Conservation (phyloP, 2,888 invertebrate genomes). For the Cynaeus angustus region DNA sequence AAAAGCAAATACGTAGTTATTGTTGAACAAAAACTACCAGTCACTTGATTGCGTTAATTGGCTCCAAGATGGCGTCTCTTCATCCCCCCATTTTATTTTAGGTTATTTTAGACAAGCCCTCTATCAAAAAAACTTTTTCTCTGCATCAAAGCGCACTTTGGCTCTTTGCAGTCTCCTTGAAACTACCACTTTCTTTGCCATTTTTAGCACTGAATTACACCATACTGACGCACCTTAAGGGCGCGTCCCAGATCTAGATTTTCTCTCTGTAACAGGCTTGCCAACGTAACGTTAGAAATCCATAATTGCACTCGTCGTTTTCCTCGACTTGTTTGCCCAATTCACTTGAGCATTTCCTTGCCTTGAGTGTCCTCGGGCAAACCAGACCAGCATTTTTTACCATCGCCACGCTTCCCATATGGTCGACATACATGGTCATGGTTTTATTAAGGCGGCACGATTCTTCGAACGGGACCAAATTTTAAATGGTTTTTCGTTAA, state of each 20-base stretch:
- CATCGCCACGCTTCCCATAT: constrained; percentile 8
- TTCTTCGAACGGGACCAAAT: constrained; percentile 6
- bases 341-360: constrained; percentile 1
- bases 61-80: too few relatives aligned
- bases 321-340: constrained; percentile 8
- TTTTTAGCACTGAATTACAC: constrained; percentile 7
- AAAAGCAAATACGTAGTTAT: too few relatives aligned
- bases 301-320: background rate
- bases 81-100: too few relatives aligned
- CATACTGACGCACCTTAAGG: constrained; percentile 3
- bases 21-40: too few relatives aligned
- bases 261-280: background rate
- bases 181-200: background rate
- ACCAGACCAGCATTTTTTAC: constrained; percentile 3
- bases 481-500: constrained; percentile 2
- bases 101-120: too few relatives aligned
- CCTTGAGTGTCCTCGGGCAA: background rate
- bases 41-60: too few relatives aligned
- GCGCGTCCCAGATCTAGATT: constrained; percentile 2
- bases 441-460: background rate
- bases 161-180: background rate
- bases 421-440: constrained; percentile 13
- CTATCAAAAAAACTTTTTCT: too few relatives aligned
- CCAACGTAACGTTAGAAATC: constrained; percentile 4
- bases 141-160: too few relatives aligned